Base-by-base conservation (phyloP, 1,140 invertebrate species). In the Ruditapes philippinarum region DNA sequence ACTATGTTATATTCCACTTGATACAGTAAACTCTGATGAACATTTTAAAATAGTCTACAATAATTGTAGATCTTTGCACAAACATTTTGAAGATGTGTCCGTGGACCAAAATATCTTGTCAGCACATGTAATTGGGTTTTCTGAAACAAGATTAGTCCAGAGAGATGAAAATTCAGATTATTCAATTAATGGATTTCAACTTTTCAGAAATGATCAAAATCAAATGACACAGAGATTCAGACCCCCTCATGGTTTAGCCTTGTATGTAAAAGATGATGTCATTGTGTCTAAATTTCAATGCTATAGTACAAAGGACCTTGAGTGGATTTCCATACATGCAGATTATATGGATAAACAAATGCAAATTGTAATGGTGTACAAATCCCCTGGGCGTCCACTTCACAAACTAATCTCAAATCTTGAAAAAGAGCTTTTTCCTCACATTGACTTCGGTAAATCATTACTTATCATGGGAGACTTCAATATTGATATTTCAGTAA, bases 1-100 rank as follows among this genome's bases (percentile, higher is more conserved):
- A 80, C 49, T 80, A 31, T 80, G 78, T 57, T 80, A 80, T 80
- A 31, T 54, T 54, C 49, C 78, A 14, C 36, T 80, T 25, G 78
- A 80, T 12, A 19, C 73, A 38, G 40, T 76, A 38, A 17, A 36
- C 25, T 76, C 73, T 19, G 40, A 17, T 33, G 17, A 19, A 42
- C 73, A 76, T 40, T 76, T 76, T 42, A 76, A 76, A 76, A 33
- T 76, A 12, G 73, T 31, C n/a, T n/a, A n/a, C n/a, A n/a, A n/a
- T n/a, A n/a, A n/a, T n/a, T n/a, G n/a, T n/a, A n/a, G n/a, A n/a
- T 82, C 60, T 22, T 62, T 82, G 33, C 19, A 82, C 33, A 36
- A 36, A 38, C 79, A 82, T 25, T 33, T 82, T 62, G 9, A 28
- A 14, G 40, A 62, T 25, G 36, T 82, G 40, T 38, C 9, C 38